Percentiles rank a stretch among this genome's conserved stretches.
Evolutionary conservation across 1,140 invertebrate genomes (phyloP).

Genomic region (Daktulosphaira vitifoliae): DNA sequence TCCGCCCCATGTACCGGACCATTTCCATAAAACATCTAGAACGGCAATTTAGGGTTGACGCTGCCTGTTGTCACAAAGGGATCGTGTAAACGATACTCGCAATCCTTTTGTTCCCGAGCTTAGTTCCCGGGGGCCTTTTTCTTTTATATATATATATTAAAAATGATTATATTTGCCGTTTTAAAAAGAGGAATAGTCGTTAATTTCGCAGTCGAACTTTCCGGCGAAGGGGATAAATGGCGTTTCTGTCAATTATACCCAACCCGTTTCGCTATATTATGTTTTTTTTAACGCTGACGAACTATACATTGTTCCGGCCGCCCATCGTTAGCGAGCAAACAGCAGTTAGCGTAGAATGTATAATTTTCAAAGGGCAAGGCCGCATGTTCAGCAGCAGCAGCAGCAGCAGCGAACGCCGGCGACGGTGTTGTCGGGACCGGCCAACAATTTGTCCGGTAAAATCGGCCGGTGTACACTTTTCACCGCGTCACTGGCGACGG

Average conservation of each 20-base stretch:
- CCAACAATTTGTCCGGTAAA: too few species aligned
- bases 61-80: too few species aligned
- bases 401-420: too few species aligned
- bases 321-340: too few species aligned
- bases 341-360: too few species aligned
- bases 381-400: too few species aligned
- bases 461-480: too few species aligned
- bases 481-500: too few species aligned
- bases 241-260: too few species aligned
- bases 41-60: conserved; percentile 9
- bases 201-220: conserved; percentile 20
- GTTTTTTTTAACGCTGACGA: conserved; percentile 11
- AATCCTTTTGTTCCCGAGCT: conserved; percentile 25
- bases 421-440: too few species aligned
- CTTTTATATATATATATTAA: conserved; percentile 28
- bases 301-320: conserved; percentile 28
- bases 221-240: not conserved
- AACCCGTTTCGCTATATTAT: not conserved
- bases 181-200: conserved; percentile 7
- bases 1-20: conserved; percentile 11
- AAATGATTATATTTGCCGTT: not conserved
- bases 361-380: too few species aligned
- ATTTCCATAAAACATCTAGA: conserved; percentile 30
- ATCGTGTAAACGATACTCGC: conserved; percentile 27
- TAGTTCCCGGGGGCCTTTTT: conserved; percentile 19